These are phyloP conservation scores for Polypedilum pembai DNA, from an alignment of 1,140 invertebrate species.

Conservation along the genomic window DNA sequence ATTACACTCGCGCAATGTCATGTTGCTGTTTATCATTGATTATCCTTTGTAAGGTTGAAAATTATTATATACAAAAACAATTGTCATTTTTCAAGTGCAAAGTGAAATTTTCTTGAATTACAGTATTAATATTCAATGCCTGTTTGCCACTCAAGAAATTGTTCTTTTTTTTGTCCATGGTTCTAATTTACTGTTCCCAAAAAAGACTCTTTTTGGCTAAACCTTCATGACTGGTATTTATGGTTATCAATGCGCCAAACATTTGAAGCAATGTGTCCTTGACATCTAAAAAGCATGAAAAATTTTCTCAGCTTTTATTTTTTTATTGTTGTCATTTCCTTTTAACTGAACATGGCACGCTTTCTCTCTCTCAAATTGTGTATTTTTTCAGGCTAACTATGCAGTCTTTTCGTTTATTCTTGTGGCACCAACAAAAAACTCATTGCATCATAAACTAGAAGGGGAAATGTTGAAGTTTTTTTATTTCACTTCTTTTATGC, in stretches of 20 bases:
- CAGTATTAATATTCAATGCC: too few species aligned
- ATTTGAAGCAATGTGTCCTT: not conserved
- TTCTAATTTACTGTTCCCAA: not conserved
- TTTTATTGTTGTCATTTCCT: not conserved
- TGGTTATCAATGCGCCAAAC: not conserved
- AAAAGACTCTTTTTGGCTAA: not conserved
- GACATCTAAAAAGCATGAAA: conserved; percentile 2
- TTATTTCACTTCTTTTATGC: too few species aligned
- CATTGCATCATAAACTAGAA: not conserved
- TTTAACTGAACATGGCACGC: not conserved
- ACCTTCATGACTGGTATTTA: not conserved
- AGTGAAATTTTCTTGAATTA: too few species aligned
- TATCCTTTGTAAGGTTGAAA: too few species aligned
- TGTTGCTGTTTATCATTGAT: too few species aligned
- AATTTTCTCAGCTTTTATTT: not conserved
- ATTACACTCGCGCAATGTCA: too few species aligned
- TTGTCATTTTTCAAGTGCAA: too few species aligned
- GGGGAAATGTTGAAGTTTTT: too few species aligned
- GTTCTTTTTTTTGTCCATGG: not conserved
- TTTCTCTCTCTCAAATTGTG: not conserved
- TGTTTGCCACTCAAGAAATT: too few species aligned
- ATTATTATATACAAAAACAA: too few species aligned
- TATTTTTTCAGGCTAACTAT: not conserved
- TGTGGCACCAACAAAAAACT: not conserved
- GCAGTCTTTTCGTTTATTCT: conserved; percentile 12